Evolutionary conservation across 1,140 invertebrate species (phyloP), one percentile per base, ranked within the genome.

Genomic region (Bombus confusus): DNA sequence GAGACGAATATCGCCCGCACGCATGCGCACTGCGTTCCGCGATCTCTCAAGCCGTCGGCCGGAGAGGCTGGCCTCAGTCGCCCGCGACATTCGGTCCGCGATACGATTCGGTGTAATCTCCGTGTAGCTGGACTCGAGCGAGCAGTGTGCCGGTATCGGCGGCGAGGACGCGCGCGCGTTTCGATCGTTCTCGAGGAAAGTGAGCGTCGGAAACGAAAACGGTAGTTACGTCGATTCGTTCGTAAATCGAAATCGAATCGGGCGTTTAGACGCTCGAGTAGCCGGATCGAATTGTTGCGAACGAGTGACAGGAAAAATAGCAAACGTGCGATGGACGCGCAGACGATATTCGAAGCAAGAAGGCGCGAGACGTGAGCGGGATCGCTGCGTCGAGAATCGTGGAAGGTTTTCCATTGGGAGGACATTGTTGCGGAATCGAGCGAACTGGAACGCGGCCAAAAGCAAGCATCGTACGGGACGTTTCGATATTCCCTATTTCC

Each of bases 11-110:
- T 90, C 87, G 85, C 62, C 25, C 75, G 88, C 75, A 90, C 94
- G 94, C 94, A 95, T 95, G 94, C 94, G 94, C 94, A 84, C 80
- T 92, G 86, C 86, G 92, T 92, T 91, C 91, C 87, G 92, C 93
- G 88, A 93, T 94, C 92, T 94, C 90, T 86, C 88, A 87, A 84
- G 86, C 91, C 86, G 92, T 41, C 77, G 88, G 79, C 79, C 86
- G 89, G 87, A 87, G 76, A 87, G 86, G 78, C 87, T 86, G 82
- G 88, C 88, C 92, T 95, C 94, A 95, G 95, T 95, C 93, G 94
- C 85, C 93, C 94, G 95, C 94, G 94, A 95, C 94, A 94, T 95
- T 95, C 92, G 91, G 93, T 93, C 92, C 93, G 94, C 93, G 95
- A 94, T 94, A 95, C 93, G 91, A 94, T 93, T 90, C 89, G 64